Base-by-base conservation (phyloP, 2,888 invertebrate genomes). In the Vannuccia rotundouncinata region DNA sequence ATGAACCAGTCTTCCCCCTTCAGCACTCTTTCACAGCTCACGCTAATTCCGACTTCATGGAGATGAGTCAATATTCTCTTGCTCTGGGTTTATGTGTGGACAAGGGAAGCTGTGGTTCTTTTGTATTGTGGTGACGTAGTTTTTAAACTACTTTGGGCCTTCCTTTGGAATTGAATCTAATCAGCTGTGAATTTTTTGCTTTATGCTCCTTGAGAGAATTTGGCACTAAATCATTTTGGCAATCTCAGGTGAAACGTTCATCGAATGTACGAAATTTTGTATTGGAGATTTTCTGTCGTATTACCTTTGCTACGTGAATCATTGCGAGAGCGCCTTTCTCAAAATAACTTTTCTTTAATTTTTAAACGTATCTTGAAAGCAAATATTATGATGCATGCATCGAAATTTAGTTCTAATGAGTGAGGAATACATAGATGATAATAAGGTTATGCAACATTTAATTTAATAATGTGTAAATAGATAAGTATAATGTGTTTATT, bases 11-110 rank as follows among this genome's bases (percentile, higher is more conserved):
- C 30, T 59, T 82, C 74, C 13, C 79, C 25, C 79, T 82, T 29
- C 29, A 82, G 29, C 0, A 82, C 81, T 30, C 77, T 74, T 29
- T 81, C 77, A 81, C 81, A 81, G 2, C 28, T 45, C 10, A 82
- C 31, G 25, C 75, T 28, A 1, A 81, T 29, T 22, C 80, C 81
- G 0, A 81, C 29, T 1, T 81, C 66, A 31, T 59, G 29, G 29
- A 77, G 59, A 29, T 31, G 74, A 13, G 76, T 22, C 28, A 81
- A 77, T 1, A 81, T 29, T 78, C 74, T 73, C 60, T 78, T 78
- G 31, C 28, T 77, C 22, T 77, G 66, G 74, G 22, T 1, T 81
- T 22, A n/a, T 59, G 81, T 74, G 30, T 79, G 22, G 74, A 75
- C 31, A 82, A 1, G 25, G 75, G 78, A 17, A 79, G 78, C 25